A percentile compares a stretch with the other conserved stretches of the same genome.
These are phyloP conservation scores for Eupelmus urozonus DNA, from an alignment of 2,888 invertebrate species.

Conservation along the genomic window DNA sequence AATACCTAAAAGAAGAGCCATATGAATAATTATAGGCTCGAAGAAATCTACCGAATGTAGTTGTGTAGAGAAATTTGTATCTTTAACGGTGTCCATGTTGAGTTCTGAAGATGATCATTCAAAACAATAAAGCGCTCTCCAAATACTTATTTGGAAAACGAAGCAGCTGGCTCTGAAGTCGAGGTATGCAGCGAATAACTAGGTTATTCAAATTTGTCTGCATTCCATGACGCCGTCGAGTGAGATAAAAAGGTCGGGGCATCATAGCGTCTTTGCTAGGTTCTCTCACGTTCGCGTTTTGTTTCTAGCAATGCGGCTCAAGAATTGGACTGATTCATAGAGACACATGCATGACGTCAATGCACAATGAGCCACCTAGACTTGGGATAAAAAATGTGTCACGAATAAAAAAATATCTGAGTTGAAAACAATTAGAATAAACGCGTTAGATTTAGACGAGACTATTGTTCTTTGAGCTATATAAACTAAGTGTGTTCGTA, in stretches of 20 bases:
- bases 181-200: background rate
- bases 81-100: too few relatives aligned
- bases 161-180: background rate
- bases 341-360: conserved; percentile 31
- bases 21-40: too few relatives aligned
- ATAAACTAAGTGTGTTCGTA: too few relatives aligned
- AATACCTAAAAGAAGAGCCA: too few relatives aligned
- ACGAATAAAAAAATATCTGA: conserved; percentile 5
- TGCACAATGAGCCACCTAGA: conserved; percentile 15
- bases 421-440: background rate
- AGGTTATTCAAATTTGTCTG: background rate
- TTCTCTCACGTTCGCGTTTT: background rate
- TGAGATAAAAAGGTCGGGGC: background rate
- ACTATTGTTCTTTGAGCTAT: too few relatives aligned
- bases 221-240: background rate
- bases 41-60: too few relatives aligned
- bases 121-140: too few relatives aligned
- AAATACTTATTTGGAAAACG: too few relatives aligned
- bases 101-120: too few relatives aligned
- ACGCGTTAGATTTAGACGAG: too few relatives aligned
- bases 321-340: conserved; percentile 45
- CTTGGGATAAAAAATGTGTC: conserved; percentile 31
- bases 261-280: background rate
- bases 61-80: too few relatives aligned
- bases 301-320: background rate